Percentiles rank a stretch among this genome's conserved stretches.
Conservation (phyloP, 2,888 invertebrate genomes). For the Deilephila elpenor region DNA sequence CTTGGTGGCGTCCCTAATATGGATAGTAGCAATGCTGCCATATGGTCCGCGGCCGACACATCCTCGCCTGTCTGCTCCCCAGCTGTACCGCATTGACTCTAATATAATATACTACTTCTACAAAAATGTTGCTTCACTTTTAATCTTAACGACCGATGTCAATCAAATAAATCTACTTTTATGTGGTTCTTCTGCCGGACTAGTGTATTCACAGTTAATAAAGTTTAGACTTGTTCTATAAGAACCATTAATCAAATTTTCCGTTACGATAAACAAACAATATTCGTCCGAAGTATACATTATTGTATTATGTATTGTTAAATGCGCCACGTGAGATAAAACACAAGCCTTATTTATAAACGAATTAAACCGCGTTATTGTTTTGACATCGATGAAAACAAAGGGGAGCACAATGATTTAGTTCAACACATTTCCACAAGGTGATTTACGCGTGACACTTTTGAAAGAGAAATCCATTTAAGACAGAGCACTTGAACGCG, state of each 20-base stretch:
- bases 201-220: conserved; percentile 46
- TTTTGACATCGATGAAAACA: conserved; percentile 51
- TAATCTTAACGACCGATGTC: neutral
- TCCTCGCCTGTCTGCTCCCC: conserved; percentile 67
- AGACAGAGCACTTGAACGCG: conserved; percentile 26
- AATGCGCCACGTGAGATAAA: conserved; percentile 21
- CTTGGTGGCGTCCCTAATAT: conserved; percentile 81
- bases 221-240: neutral
- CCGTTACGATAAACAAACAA: conserved; percentile 12
- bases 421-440: conserved; percentile 65
- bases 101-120: conserved; percentile 42
- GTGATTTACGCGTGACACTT: conserved; percentile 39
- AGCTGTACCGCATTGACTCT: conserved; percentile 60
- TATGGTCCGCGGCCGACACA: conserved; percentile 78
- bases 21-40: conserved; percentile 74
- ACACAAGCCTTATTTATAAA: conserved; percentile 50
- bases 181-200: conserved; percentile 9
- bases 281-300: neutral
- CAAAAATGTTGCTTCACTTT: neutral
- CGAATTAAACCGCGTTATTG: conserved; percentile 52
- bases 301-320: conserved; percentile 16
- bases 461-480: conserved; percentile 36
- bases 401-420: conserved; percentile 51
- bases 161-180: conserved; percentile 9
- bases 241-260: conserved; percentile 7